Percentiles rank a stretch among this genome's conserved stretches.
Conservation (phyloP, 2,113 vertebrate genomes). For the Lonchura striata region DNA sequence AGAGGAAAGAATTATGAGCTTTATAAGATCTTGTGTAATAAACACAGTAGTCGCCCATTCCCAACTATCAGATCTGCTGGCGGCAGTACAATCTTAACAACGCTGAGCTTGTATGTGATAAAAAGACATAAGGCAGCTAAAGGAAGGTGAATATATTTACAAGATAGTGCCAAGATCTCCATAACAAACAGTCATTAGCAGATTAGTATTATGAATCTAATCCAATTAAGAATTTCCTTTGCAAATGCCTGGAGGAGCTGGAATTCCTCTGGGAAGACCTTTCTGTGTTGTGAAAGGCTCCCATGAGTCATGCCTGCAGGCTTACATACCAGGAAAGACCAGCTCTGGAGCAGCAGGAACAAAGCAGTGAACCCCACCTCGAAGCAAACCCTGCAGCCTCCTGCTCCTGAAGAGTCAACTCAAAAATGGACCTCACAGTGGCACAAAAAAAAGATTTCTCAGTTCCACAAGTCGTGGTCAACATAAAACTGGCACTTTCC, state of each 20-base stretch:
- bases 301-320: conserved; percentile 29
- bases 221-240: conserved; percentile 67
- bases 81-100: background rate
- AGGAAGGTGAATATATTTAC: conserved; percentile 54
- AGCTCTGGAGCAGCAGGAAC: background rate
- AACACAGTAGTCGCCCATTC: background rate
- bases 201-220: conserved; percentile 60
- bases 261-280: conserved; percentile 59
- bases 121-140: conserved; percentile 16
- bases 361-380: background rate
- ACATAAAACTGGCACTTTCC: background rate
- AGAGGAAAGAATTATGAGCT: background rate
- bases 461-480: background rate
- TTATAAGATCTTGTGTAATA: background rate
- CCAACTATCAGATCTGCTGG: conserved; percentile 3
- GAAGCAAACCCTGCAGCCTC: background rate
- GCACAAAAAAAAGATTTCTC: background rate
- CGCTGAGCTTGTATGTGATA: background rate
- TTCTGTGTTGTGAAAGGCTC: conserved; percentile 45
- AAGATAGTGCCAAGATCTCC: conserved; percentile 41
- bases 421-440: background rate
- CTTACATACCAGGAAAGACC: conserved; percentile 50
- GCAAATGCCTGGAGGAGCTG: conserved; percentile 54
- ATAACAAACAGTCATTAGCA: conserved; percentile 57
- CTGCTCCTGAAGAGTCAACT: background rate